Base-by-base conservation (phyloP, 2,797 vertebrate species). In the Smutsia temminckii region DNA sequence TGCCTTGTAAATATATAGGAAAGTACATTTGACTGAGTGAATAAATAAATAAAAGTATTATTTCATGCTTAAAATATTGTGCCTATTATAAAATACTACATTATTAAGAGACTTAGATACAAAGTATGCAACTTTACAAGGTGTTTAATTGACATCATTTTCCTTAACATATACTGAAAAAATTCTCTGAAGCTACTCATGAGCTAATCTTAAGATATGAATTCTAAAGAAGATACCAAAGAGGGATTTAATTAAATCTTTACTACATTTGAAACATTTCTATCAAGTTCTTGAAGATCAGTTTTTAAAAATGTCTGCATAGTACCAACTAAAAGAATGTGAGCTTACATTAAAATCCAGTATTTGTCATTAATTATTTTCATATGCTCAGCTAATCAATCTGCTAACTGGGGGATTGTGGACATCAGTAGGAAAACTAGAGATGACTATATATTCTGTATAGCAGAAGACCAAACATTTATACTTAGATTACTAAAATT, bases 291-390 rank as follows among this genome's bases (percentile, higher is more conserved):
- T 72, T 83, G 27, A 83, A 72, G 32, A 66, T 53, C 11, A 29
- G 12, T 53, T 75, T 77, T 68, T 57, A 20, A 21, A 71, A 75
- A 21, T 64, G 12, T 37, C 29, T 77, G 46, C 12, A 8, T 83
- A 25, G 1, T 64, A 71, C 5, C 40, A 83, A 42, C 27, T 63
- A 90, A 90, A 85, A 84, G 20, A 91, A 42, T 57, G 21, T 75
- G 40, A 81, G 17, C 11, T 81, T 91, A 59, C 61, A 91, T 32
- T 57, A 80, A 85, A 91, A 89, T 49, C 8, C 27, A 77, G 66
- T 71, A 68, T 90, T 77, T 85, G 14, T 51, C 27, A 51, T 74
- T 78, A 85, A 64, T 91, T 93, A 55, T 11, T 80, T 94, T 89
- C 49, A 61, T 88, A 93, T 88, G 11, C 27, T 91, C 32, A 78